Percentiles rank a stretch among this genome's conserved stretches.
These are phyloP conservation scores for Atherix ibis DNA, from an alignment of 2,888 invertebrate genomes.

Conservation along the genomic window DNA sequence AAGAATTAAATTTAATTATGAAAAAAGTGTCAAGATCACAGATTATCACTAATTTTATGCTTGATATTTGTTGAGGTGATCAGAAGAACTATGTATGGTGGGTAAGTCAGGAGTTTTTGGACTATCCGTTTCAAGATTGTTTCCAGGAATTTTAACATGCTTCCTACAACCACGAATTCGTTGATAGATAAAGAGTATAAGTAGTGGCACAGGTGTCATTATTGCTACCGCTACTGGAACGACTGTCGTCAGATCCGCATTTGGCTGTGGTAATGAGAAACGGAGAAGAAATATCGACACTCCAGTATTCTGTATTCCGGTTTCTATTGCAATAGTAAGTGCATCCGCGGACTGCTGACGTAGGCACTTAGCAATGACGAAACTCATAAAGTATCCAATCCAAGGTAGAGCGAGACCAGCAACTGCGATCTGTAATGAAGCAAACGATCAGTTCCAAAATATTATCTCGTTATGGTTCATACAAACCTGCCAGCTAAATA, in stretches of 20 bases:
- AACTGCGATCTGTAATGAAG: conserved; percentile 47
- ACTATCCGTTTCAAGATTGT: too few relatives aligned
- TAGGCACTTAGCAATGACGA: conserved; percentile 41
- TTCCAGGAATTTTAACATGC: too few relatives aligned
- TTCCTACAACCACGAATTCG: too few relatives aligned
- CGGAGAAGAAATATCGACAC: conserved; percentile 76
- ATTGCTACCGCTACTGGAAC: conserved; percentile 82
- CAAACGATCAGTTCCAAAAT: background rate
- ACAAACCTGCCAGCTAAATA: conserved; percentile 78
- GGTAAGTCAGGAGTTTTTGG: too few relatives aligned
- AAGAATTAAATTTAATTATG: too few relatives aligned
- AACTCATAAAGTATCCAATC: conserved; percentile 62
- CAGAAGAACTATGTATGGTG: too few relatives aligned
- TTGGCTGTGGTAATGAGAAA: conserved; percentile 67
- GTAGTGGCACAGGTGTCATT: conserved; percentile 82
- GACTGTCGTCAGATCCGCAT: conserved; percentile 78
- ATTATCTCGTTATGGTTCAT: too few relatives aligned
- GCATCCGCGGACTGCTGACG: conserved; percentile 49
- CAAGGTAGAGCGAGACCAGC: conserved; percentile 71
- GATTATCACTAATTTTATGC: too few relatives aligned
- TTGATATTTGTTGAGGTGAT: too few relatives aligned
- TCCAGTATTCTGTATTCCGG: conserved; percentile 87
- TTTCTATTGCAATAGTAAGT: conserved; percentile 83
- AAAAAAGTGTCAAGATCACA: too few relatives aligned
- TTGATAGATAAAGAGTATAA: conserved; percentile 41